A percentile compares a stretch with the other conserved stretches of the same genome.
phyloP scores from a whole-genome alignment of 2,888 invertebrate genomes.

The Erpobdella octoculata region DNA sequence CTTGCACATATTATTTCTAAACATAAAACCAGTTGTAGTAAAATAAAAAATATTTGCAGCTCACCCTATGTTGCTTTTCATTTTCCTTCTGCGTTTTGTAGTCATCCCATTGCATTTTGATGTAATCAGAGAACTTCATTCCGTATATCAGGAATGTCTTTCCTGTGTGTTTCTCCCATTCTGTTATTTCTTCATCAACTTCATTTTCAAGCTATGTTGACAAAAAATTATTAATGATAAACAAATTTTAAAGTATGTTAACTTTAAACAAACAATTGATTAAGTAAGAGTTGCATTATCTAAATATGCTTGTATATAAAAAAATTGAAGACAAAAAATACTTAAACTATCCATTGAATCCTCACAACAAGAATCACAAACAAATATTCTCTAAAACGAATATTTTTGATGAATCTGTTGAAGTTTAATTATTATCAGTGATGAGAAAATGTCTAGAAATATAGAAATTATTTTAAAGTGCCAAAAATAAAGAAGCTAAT shows the following conservation, averaged over 20 bases:
- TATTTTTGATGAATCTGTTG: no score
- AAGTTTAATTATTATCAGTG: no score
- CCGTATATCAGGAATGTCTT: slow-evolving; percentile 15
- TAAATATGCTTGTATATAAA: no score
- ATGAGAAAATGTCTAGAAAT: no score
- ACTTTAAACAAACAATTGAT: no score
- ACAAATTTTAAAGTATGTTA: no score
- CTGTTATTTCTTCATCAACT: slow-evolving; percentile 5
- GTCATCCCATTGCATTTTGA: slow-evolving; percentile 15
- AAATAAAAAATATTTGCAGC: not conserved
- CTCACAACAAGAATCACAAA: not conserved
- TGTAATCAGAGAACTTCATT: not conserved
- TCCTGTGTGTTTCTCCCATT: slow-evolving; percentile 3
- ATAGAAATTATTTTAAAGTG: no score
- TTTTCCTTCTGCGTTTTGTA: slow-evolving; percentile 15
- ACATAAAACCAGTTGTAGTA: not conserved
- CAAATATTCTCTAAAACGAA: not conserved
- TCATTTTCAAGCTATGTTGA: slow-evolving; percentile 16
- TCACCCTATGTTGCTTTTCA: slow-evolving; percentile 21
- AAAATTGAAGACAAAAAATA: not conserved
- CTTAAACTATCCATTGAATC: not conserved
- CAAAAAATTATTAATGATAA: no score
- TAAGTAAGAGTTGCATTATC: no score
- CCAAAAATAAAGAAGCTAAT: no score
- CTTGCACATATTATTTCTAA: not conserved